These are phyloP conservation scores for Kryptopterus vitreolus DNA, from an alignment of 2,797 vertebrate genomes.

Conservation along the genomic window DNA sequence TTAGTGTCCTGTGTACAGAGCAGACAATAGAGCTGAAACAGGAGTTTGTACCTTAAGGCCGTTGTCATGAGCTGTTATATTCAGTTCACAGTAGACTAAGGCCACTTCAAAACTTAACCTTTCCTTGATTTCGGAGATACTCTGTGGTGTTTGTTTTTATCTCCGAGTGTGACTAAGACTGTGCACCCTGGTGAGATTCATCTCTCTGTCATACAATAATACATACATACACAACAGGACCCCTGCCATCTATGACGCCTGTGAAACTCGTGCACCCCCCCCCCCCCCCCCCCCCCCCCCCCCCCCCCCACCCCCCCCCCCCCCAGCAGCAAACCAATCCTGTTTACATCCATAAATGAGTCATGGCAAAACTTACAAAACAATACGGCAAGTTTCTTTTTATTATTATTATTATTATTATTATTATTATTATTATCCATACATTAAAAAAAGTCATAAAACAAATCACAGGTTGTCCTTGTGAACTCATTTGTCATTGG, in stretches of 20 bases:
- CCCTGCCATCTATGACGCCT: slow-evolving; percentile 41
- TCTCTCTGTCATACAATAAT: slow-evolving; percentile 28
- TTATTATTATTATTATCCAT: too few relatives aligned
- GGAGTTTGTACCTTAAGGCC: slow-evolving; percentile 41
- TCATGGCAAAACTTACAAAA: slow-evolving; percentile 1
- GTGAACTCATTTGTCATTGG: too few relatives aligned
- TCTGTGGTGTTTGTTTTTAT: slow-evolving; percentile 30
- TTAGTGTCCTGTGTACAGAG: slow-evolving; percentile 4
- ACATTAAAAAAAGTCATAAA: too few relatives aligned
- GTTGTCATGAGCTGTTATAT: slow-evolving; percentile 44
- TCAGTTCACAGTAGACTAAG: slow-evolving; percentile 39
- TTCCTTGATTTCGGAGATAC: slow-evolving; percentile 46
- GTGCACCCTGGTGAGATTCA: slow-evolving; percentile 27
- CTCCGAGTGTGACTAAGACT: slow-evolving; percentile 48
- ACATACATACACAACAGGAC: slow-evolving; percentile 34
- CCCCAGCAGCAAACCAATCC: slow-evolving; percentile 15
- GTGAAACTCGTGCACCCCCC: too few relatives aligned
- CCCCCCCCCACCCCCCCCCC: slow-evolving; percentile 24
- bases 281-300: slow-evolving; percentile 25
- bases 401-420: too few relatives aligned
- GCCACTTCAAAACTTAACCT: slow-evolving; percentile 46
- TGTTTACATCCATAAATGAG: slow-evolving; percentile 6
- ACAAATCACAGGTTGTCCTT: too few relatives aligned
- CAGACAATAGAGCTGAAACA: slow-evolving; percentile 25
- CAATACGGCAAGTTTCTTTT: too few relatives aligned